Evolutionary conservation across 2,797 vertebrate genomes (phyloP), one percentile per base, ranked within the genome.

Genomic region (Phrynocephalus guinanensis): DNA sequence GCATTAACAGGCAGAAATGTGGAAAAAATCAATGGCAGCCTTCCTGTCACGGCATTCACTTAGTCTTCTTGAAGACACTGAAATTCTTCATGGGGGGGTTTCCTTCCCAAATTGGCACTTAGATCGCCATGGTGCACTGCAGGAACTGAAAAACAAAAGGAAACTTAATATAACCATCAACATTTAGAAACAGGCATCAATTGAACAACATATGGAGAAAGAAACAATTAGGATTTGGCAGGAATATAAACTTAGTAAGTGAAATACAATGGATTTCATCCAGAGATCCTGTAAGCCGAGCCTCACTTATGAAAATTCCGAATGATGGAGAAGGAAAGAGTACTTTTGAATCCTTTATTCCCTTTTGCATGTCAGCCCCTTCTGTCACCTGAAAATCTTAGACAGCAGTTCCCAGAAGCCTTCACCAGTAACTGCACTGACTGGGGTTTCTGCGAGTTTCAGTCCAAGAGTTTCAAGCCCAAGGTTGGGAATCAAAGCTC

Each of bases 61-160:
- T 91, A 86, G 85, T 89, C 91, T 95, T 91, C 90, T 92, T 90
- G n/a, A 88, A 82, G 81, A 20, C 87, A 52, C 87, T 92, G 84
- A 90, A 89, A 90, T 94, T 93, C 90, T 87, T 93, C 84, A 72
- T 24, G 84, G 68, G 84, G 84, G 66, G 83, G 68, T 87, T 88
- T 90, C 88, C 76, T 84, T 79, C 85, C 89, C 71, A 72, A 86
- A 84, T 1, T 60, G 82, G 71, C 20, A 71, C 86, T 98, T 93
- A 98, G 90, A 98, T 92, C 76, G 97, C 82, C 97, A 98, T 97
- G 0, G 97, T 97, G 93, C 97, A 96, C 96, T 97, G 95, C 96
- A 98, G 97, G 91, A 98, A 98, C 97, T 98, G 93, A 81, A 91
- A 85, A 92, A n/a, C 85, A 71, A 81, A 83, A 85, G 8, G 24